Evolutionary conservation across 2,113 vertebrate genomes (phyloP).

Genomic region (Dasyprocta punctata): DNA sequence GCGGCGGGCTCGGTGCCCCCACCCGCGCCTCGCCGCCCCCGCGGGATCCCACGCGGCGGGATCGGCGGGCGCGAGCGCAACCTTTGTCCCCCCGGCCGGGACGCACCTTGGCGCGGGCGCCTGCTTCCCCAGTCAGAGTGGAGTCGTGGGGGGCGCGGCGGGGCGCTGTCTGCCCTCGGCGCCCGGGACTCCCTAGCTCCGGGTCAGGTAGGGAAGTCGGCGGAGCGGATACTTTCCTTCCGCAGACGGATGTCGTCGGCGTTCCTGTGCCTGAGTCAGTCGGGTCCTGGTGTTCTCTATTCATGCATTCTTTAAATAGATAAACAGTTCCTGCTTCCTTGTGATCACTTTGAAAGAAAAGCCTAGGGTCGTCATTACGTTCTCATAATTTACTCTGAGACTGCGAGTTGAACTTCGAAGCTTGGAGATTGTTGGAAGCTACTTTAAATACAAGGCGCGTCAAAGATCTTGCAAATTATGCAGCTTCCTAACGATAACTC

Average conservation of each 20-base stretch:
- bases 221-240: not conserved
- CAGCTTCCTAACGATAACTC: conserved; percentile 63
- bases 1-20: not conserved
- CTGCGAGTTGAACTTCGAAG: conserved; percentile 54
- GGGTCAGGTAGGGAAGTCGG: not conserved
- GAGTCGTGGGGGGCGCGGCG: not conserved
- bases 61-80: not conserved
- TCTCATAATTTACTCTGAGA: not conserved
- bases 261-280: conserved; percentile 69
- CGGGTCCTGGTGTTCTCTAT: conserved; percentile 60
- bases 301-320: not conserved
- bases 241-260: conserved; percentile 43
- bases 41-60: not conserved
- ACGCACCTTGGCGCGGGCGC: conserved; percentile 12
- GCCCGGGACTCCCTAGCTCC: not conserved
- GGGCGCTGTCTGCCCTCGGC: not conserved
- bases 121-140: not conserved
- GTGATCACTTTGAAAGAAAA: conserved; percentile 29
- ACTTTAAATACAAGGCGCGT: not conserved
- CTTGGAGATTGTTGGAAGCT: not conserved
- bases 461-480: conserved; percentile 59
- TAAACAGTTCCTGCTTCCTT: conserved; percentile 62
- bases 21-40: not conserved
- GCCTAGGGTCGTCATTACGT: not conserved
- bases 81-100: conserved; percentile 73